Percentiles rank a stretch among this genome's conserved stretches.
phyloP scores from a whole-genome alignment of 2,797 vertebrate species.

The Cyclura pinguis region DNA sequence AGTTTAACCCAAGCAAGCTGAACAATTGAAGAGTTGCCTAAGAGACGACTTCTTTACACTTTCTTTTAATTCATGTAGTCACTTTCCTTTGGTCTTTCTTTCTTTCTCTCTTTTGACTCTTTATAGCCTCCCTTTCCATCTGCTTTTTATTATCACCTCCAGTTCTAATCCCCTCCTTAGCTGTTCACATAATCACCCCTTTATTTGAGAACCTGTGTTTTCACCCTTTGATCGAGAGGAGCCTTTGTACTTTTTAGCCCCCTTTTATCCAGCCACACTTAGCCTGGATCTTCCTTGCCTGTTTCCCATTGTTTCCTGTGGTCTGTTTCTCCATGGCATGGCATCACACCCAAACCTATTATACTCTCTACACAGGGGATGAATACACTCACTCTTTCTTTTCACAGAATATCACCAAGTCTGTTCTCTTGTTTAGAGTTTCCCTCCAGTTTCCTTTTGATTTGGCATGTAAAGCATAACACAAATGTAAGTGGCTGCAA shows the following conservation, averaged over 20 bases:
- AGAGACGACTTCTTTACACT: neutral
- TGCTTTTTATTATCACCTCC: constrained; percentile 55
- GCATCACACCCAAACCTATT: neutral
- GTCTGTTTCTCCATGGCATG: neutral
- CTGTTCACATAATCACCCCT: constrained; percentile 63
- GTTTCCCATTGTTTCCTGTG: accelerated
- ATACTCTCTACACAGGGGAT: neutral
- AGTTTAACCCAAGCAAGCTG: neutral
- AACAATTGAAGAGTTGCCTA: neutral
- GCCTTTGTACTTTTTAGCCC: constrained; percentile 27
- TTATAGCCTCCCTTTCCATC: constrained; percentile 53
- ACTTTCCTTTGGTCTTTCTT: constrained; percentile 41
- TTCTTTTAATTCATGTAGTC: constrained; percentile 22
- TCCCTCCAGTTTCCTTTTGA: neutral
- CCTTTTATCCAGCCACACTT: neutral
- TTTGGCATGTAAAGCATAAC: neutral
- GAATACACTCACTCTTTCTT: neutral
- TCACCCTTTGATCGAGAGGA: constrained; percentile 46
- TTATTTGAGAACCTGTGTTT: constrained; percentile 49
- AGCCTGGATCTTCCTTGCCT: accelerated
- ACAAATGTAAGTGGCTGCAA: neutral
- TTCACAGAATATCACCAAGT: neutral
- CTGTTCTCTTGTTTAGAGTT: neutral
- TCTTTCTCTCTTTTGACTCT: constrained; percentile 33
- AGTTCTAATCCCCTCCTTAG: constrained; percentile 49